Evolutionary conservation across 2,113 vertebrate species (phyloP), one percentile per base, ranked within the genome.

Genomic region (Scytalopus superciliaris): DNA sequence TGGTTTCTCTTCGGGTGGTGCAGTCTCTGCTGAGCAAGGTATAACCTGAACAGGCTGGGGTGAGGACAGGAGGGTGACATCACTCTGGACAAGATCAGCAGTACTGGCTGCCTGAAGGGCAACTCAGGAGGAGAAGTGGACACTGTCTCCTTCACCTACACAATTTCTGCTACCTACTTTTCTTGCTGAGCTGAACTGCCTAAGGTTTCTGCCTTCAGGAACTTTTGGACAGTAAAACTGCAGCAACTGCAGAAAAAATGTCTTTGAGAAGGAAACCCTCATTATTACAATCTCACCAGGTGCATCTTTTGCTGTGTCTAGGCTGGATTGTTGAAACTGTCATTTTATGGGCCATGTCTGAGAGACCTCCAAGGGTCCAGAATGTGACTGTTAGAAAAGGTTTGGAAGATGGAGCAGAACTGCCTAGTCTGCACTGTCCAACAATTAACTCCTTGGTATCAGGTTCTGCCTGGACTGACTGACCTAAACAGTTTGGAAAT

Each of bases 111-210:
- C 57, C 42, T 84, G 63, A 47, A 35, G 66, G 89, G 50, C 81
- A 91, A 40, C 63, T 28, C 3, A 0, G 14, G 56, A 44, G 19
- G 33, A 0, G 4, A 31, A 47, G 77, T 30, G 53, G 39, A 42
- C 39, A 9, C 13, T 33, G 76, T 25, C 33, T 81, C 60, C 87
- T 80, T 92, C 75, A 66, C 33, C 52, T 30, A 2, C 1, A 21
- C 23, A 37, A 37, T 57, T 74, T 59, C 60, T 81, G 37, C 39
- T 39, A 19, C 22, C 25, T 74, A 2, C 9, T 50, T n/a, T 25
- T 81, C 49, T 44, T 84, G 37, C 55, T 52, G 63, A 93, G 63
- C 70, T 66, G 37, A 52, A 30, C 50, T 64, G 37, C 2, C 0
- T 22, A 59, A 57, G 42, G 42, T 83, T 83, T 85, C 79, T 45